Base-by-base conservation (phyloP, 2,113 vertebrate species). In the Tretioscincus oriximinensis region DNA sequence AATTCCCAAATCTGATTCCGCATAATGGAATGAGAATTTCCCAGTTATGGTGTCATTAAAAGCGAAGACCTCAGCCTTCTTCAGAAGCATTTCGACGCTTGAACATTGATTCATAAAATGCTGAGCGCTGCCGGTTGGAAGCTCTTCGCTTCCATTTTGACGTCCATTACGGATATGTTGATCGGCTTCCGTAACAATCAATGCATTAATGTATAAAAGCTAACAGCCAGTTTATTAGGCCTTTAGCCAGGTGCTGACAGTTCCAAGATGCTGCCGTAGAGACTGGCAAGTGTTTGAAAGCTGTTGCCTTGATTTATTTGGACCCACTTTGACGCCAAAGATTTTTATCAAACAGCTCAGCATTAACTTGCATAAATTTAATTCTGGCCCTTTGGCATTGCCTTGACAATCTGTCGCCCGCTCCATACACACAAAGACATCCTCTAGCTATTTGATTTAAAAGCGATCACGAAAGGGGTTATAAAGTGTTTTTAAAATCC, bases 121-220 rank as follows among this genome's bases (percentile, higher is more conserved):
- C 61, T 18, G 66, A 77, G 79, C 0, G 9, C 24, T 78, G 77
- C 77, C 78, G 69, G 20, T 45, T 76, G 71, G 81, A 77, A 66
- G 68, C 66, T 67, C 1, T 31, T 76, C 76, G 7, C 73, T 51
- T 69, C n/a, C 63, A 61, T 83, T 82, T 84, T n/a, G 82, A 88
- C 85, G 87, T 85, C 84, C 58, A 14, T 65, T 82, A 0, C 0
- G 68, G 78, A 24, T 69, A 76, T 41, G 64, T 84, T 84, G 82
- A 87, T 83, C 85, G 78, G 80, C 87, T 92, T 85, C 64, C 24
- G 87, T 87, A 91, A 85, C 81, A 89, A 82, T 85, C 87, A 86
- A 78, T 87, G 86, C 83, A 73, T 85, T 83, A 81, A 90, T 88
- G 84, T 69, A 84, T 79, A 87, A 90, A 90, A 81, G 61, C 86